A percentile compares a stretch with the other conserved stretches of the same genome.
These are phyloP conservation scores for Dinocampus coccinellae DNA, from an alignment of 2,888 invertebrate species.

Conservation along the genomic window DNA sequence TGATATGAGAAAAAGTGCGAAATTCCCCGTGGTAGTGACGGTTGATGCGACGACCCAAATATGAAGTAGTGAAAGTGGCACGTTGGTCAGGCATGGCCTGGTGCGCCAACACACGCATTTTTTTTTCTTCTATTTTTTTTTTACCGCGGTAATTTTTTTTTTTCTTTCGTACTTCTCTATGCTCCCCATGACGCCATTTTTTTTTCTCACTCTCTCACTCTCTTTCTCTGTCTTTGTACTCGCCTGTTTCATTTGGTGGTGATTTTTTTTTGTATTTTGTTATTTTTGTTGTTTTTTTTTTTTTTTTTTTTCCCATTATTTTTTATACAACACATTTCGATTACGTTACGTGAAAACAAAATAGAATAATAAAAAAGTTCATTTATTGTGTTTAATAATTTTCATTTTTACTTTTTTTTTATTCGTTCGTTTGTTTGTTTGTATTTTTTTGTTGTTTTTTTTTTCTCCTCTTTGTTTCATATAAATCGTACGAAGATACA, in stretches of 20 bases:
- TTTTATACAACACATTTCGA: too few relatives aligned
- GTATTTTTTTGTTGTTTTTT: background rate
- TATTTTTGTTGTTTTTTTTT: too few relatives aligned
- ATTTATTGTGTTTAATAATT: too few relatives aligned
- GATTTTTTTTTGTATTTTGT: background rate
- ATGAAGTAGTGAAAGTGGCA: constrained; percentile 68
- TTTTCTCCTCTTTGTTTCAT: background rate
- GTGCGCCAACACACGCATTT: constrained; percentile 35
- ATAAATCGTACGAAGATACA: background rate
- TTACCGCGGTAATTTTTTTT: background rate
- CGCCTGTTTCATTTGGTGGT: background rate
- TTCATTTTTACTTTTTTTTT: too few relatives aligned
- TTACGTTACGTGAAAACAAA: too few relatives aligned
- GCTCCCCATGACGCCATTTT: too few relatives aligned
- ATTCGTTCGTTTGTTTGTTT: background rate
- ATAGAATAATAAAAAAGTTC: too few relatives aligned
- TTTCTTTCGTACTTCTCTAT: too few relatives aligned
- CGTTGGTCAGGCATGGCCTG: constrained; percentile 64
- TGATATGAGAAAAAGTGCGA: constrained; percentile 35
- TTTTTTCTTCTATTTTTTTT: constrained; percentile 36
- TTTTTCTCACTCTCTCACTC: background rate
- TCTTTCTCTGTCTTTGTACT: background rate
- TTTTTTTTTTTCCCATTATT: too few relatives aligned
- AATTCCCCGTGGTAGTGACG: constrained; percentile 41
- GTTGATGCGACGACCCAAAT: constrained; percentile 68